Percentiles rank a stretch among this genome's conserved stretches.
Evolutionary conservation across 1,140 invertebrate species (phyloP).

Genomic region (Asbolus verrucosus): DNA sequence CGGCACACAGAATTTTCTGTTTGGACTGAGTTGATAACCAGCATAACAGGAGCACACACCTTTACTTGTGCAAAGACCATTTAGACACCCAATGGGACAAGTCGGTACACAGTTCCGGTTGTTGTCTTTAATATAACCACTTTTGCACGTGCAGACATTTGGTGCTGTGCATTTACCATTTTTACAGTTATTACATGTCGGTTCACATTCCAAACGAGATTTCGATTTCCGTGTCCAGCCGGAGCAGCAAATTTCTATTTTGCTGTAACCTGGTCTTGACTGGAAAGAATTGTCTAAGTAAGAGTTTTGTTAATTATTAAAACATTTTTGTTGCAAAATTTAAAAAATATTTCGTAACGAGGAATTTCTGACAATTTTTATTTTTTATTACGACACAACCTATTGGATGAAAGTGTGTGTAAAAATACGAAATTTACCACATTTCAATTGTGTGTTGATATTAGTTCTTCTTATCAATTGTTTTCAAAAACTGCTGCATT

Average conservation of each 20-base stretch:
- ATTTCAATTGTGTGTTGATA: no score
- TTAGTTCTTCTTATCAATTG: no score
- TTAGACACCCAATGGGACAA: conserved; percentile 72
- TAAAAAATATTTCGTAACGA: no score
- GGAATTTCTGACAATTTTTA: no score
- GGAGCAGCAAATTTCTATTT: conserved; percentile 72
- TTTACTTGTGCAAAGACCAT: conserved; percentile 70
- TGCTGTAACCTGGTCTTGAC: conserved; percentile 70
- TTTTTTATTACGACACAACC: no score
- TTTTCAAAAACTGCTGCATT: no score
- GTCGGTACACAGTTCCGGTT: conserved; percentile 68
- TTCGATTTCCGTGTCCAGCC: conserved; percentile 72
- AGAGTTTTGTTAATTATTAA: no score
- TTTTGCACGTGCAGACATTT: conserved; percentile 69
- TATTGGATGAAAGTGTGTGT: no score
- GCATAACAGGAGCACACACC: conserved; percentile 62
- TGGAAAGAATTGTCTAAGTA: no score
- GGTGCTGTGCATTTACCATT: conserved; percentile 67
- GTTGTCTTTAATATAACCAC: conserved; percentile 70
- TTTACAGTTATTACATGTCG: conserved; percentile 64
- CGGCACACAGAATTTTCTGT: conserved; percentile 60
- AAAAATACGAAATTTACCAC: no score
- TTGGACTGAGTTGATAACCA: conserved; percentile 55
- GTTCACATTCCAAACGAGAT: conserved; percentile 65
- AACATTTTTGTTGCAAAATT: no score